Evolutionary conservation across 2,888 invertebrate genomes (phyloP), one percentile per base, ranked within the genome.

Genomic region (Ochropleura plecta): DNA sequence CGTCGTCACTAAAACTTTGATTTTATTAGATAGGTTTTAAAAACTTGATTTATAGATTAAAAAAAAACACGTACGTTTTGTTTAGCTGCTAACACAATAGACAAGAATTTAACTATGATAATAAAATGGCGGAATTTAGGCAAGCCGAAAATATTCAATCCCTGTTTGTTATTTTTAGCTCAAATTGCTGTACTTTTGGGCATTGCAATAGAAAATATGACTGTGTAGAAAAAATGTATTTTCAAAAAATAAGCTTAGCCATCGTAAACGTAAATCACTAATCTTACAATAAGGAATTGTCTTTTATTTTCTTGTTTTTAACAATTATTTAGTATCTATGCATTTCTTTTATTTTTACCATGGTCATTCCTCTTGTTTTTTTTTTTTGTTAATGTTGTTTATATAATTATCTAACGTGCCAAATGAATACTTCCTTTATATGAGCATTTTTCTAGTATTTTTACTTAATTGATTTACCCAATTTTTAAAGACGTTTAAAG

Each of bases 401-500:
- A 78, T 77, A 63, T 46, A 74, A 74, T 78, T 62, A 78, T 78
- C 63, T 46, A 76, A 74, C 73, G 87, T 86, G 86, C 86, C 86
- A 86, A 86, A 86, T 69, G 62, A 67, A 70, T 76, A 74, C 76
- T 87, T 87, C 70, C 76, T 81, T 78, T 76, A 64, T 70, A 75
- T 70, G 48, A 70, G 66, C 82, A 65, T 79, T 80, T 70, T 79
- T 73, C 73, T 80, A 63, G 82, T 74, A 76, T 82, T 59, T 77
- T 82, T 76, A 76, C 78, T 85, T 80, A 76, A 46, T 76, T 78
- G 40, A 63, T 63, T 79, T 73, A 83, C 63, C 70, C 70, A 65
- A 30, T 71, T 84, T 71, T 84, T 80, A 48, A 75, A 60, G 55
- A 79, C 44, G 49, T 84, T 82, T 76, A 72, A 75, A 70, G 60